Conservation (phyloP, 2,888 invertebrate species). For the Dasysyrphus albostriatus region DNA sequence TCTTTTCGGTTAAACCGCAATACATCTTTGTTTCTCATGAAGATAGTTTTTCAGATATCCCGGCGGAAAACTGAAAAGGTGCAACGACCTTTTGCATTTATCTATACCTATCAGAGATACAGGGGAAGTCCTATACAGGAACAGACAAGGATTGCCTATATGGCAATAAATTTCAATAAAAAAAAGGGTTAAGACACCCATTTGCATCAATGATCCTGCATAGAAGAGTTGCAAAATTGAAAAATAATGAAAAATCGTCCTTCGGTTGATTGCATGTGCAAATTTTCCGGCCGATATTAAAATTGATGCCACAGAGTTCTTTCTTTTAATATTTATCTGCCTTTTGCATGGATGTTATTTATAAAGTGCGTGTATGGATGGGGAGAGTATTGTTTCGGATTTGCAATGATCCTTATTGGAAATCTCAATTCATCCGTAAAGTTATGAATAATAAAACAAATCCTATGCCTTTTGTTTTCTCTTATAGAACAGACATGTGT, state of each 20-base stretch:
- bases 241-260: constrained; percentile 73
- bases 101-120: background rate
- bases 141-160: background rate
- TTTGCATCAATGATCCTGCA: constrained; percentile 69
- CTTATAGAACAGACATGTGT: constrained; percentile 30
- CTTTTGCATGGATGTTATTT: constrained; percentile 36
- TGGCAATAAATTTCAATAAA: constrained; percentile 39
- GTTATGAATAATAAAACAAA: constrained; percentile 78
- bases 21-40: constrained; percentile 53
- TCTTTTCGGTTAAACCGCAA: constrained; percentile 45
- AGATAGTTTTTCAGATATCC: constrained; percentile 58
- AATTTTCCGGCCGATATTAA: constrained; percentile 78
- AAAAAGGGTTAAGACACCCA: constrained; percentile 71
- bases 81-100: constrained; percentile 53
- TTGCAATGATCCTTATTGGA: constrained; percentile 68
- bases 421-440: constrained; percentile 78
- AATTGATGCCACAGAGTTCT: constrained; percentile 77
- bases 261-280: constrained; percentile 76
- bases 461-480: constrained; percentile 67
- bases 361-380: constrained; percentile 6
- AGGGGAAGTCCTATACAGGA: background rate
- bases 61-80: constrained; percentile 10
- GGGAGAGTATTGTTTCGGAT: constrained; percentile 58
- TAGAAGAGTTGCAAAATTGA: constrained; percentile 53
- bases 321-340: constrained; percentile 14